A percentile compares a stretch with the other conserved stretches of the same genome.
Evolutionary conservation across 2,888 invertebrate genomes (phyloP).

Genomic region (Lithosia quadra): DNA sequence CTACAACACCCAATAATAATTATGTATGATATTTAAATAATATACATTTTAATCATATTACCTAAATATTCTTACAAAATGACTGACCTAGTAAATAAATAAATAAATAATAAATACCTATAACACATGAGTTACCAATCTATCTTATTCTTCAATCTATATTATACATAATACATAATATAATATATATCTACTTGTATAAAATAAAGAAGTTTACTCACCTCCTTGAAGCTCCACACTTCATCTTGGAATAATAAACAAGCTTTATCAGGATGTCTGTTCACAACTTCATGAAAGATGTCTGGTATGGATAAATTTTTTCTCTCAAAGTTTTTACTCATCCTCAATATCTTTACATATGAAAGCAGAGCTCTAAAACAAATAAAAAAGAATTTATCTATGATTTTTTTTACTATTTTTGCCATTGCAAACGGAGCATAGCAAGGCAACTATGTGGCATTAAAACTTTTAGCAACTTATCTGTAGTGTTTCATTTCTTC

Average conservation of each 20-base stretch:
- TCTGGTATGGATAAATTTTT: slow-evolving; percentile 92
- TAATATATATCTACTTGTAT: not conserved
- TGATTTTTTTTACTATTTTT: not conserved
- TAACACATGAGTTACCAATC: not conserved
- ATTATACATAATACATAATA: not conserved
- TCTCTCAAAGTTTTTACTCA: slow-evolving; percentile 88
- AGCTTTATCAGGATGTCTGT: slow-evolving; percentile 93
- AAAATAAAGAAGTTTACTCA: slow-evolving; percentile 64
- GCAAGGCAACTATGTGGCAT: not conserved
- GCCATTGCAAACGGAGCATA: not conserved
- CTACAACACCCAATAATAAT: not conserved
- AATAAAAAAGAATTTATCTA: slow-evolving; percentile 13
- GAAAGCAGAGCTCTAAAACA: slow-evolving; percentile 90
- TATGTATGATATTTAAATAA: not conserved
- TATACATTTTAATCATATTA: not conserved
- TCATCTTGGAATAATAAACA: slow-evolving; percentile 94
- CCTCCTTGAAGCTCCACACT: slow-evolving; percentile 95
- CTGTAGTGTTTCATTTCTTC: not conserved
- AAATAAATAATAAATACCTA: too few species aligned
- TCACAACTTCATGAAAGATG: slow-evolving; percentile 92
- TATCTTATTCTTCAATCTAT: too few species aligned
- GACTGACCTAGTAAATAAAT: not conserved
- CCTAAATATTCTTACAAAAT: not conserved
- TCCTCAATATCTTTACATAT: slow-evolving; percentile 89
- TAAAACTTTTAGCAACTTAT: not conserved